Evolutionary conservation across 2,888 invertebrate species (phyloP), one percentile per base, ranked within the genome.

Genomic region (Sericinus montela): DNA sequence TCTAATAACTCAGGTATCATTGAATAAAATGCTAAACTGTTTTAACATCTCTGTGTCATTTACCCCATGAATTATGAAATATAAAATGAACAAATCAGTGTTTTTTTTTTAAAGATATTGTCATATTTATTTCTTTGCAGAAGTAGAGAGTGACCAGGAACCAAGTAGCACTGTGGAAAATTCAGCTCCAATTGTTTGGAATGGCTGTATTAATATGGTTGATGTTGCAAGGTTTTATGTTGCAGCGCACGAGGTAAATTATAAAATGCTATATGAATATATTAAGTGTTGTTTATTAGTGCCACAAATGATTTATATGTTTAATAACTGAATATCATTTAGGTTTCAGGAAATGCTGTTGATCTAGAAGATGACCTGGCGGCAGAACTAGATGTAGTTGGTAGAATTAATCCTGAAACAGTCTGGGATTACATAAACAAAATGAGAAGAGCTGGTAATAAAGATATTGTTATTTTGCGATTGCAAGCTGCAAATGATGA

Each of bases 391-490:
- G 95, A 95, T 65, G 94, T 98, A 29, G 97, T 98, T 10, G 98
- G 98, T 0, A 91, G 98, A 63, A 98, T 98, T 67, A 93, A 93
- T 45, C 97, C 97, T 0, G 94, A 94, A 9, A 96, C 95, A 9
- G 97, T 95, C 5, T 98, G 97, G 96, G 97, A 98, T 50, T 98
- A 98, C 71, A 94, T 98, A 48, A 91, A 92, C 29, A 97, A 98
- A 83, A 95, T 97, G 89, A 95, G 95, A 68, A 94, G 95, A 69
- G 93, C 94, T 35, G 94, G 94, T 39, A 94, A 94, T 53, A 97
- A 97, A 81, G 96, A 97, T 67, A 95, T 98, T 23, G 91, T 96
- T 9, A 91, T 98, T 16, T 88, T 98, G 44, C 91, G 94, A 53
- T 85, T 98, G 43, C 93, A 94, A 58, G 95, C 97, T 0, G 93